phyloP scores from a whole-genome alignment of 92 coral and sea anemone species.

The Hydrozoanthus gracilis region DNA sequence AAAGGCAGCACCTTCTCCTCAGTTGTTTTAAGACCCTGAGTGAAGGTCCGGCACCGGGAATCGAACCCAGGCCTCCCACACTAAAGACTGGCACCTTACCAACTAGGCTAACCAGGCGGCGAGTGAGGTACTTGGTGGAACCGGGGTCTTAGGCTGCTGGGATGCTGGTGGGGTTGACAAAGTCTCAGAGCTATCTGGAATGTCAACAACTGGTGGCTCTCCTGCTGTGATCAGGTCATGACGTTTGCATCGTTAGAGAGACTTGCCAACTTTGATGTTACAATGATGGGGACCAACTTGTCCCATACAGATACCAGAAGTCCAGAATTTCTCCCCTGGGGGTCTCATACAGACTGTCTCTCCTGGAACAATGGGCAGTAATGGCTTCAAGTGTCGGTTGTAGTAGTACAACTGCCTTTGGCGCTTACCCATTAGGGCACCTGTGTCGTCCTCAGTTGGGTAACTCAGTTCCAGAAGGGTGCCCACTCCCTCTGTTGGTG shows the following conservation, averaged over 20 bases:
- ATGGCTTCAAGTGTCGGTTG: slow-evolving; percentile 34
- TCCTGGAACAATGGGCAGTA: slow-evolving; percentile 28
- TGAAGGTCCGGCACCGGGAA: too few species aligned
- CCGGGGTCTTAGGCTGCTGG: not conserved
- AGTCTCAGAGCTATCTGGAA: not conserved
- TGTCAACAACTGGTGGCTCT: slow-evolving; percentile 28
- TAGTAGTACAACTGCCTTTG: slow-evolving; percentile 41
- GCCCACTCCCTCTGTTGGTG: slow-evolving; percentile 51
- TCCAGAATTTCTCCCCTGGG: slow-evolving; percentile 48
- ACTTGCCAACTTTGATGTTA: slow-evolving; percentile 35
- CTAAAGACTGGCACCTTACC: too few species aligned
- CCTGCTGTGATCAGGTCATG: slow-evolving; percentile 3
- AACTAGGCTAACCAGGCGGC: too few species aligned
- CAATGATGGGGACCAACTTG: slow-evolving; percentile 23
- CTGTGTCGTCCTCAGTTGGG: slow-evolving; percentile 24
- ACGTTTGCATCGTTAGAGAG: slow-evolving; percentile 32
- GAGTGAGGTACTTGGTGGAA: not conserved
- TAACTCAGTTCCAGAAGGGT: slow-evolving; percentile 44
- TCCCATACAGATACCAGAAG: slow-evolving; percentile 10
- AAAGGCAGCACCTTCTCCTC: too few species aligned
- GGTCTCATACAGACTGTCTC: slow-evolving; percentile 48
- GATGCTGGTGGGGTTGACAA: not conserved
- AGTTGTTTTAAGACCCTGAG: too few species aligned
- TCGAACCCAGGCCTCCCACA: too few species aligned
- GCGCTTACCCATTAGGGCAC: slow-evolving; percentile 41